Base-by-base conservation (phyloP, 2,888 invertebrate genomes). In the Nineta flava region DNA sequence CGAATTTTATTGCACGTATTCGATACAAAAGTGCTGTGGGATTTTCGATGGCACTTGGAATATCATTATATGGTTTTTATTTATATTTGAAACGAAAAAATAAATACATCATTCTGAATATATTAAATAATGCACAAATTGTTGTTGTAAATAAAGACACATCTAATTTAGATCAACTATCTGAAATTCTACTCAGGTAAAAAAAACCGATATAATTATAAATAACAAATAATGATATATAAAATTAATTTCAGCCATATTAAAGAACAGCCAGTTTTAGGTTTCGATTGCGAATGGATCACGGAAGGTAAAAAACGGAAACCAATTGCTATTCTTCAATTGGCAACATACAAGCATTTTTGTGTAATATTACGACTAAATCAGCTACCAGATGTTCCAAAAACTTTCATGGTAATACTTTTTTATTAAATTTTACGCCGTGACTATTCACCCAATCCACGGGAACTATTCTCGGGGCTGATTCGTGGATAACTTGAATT, bases 241-340 rank as follows among this genome's bases (percentile, higher is more conserved):
- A 48, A 34, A 31, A n/a, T 19, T 49, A 43, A 6, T 43, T 16
- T 47, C 12, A 43, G 42, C 1, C 61, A 68, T 59, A 61, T 62
- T 47, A 51, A 55, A 35, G 53, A 60, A 9, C 65, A 72, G 42
- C 64, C 63, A 58, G 76, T 81, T 0, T 60, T 87, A 34, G 87
- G 87, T 6, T 80, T 87, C 60, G 87, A 87, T 61, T 87, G 87
- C 63, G 87, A 87, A 65, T 87, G 87, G 87, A 80, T 82, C 1
- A 78, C 77, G 0, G 66, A 69, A 1, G 70, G 73, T n/a, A 76
- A 76, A 0, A 66, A 63, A 45, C 65, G 76, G 5, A 68, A 72
- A 1, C 79, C 81, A 0, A 76, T 85, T 10, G 80, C 86, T 0
- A 61, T 87, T 5, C 60, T 88, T 2, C 88, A 88, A 64, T 64